A percentile compares a stretch with the other conserved stretches of the same genome.
Evolutionary conservation across 1,140 invertebrate genomes (phyloP).

Genomic region (Ips nitidus): DNA sequence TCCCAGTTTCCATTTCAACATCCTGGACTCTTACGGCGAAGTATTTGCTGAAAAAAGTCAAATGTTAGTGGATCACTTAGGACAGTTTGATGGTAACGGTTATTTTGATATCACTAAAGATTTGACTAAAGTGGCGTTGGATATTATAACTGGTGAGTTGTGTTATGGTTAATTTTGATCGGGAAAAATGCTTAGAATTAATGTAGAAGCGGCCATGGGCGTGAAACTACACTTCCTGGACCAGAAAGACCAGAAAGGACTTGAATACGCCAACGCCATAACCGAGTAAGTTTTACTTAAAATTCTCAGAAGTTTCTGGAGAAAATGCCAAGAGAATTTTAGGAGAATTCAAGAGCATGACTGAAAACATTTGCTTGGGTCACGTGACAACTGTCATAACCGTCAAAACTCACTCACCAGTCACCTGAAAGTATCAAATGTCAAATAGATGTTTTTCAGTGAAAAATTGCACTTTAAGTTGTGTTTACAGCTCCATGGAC

Average conservation of each 20-base stretch:
- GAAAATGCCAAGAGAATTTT: no score
- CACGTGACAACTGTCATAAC: no score
- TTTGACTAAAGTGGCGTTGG: slow-evolving; percentile 74
- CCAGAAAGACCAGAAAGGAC: slow-evolving; percentile 52
- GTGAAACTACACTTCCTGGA: slow-evolving; percentile 68
- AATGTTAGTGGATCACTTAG: slow-evolving; percentile 66
- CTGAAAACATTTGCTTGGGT: no score
- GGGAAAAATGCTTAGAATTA: no score
- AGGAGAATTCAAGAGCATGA: no score
- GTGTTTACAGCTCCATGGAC: no score
- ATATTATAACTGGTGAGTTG: slow-evolving; percentile 64
- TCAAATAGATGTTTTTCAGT: no score
- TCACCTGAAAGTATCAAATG: no score
- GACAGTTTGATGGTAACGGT: slow-evolving; percentile 59
- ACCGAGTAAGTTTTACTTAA: background rate
- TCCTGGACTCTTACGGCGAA: slow-evolving; percentile 81
- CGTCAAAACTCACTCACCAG: no score
- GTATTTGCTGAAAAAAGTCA: slow-evolving; percentile 78
- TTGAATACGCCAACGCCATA: slow-evolving; percentile 64
- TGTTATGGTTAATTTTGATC: background rate
- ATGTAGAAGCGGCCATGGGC: slow-evolving; percentile 59
- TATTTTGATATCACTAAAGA: slow-evolving; percentile 74
- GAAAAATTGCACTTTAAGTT: no score
- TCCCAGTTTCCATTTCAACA: slow-evolving; percentile 88
- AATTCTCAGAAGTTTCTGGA: no score